A percentile compares a stretch with the other conserved stretches of the same genome.
Conservation (phyloP, 2,888 invertebrate species). For the Leptinotarsa tumamoca region DNA sequence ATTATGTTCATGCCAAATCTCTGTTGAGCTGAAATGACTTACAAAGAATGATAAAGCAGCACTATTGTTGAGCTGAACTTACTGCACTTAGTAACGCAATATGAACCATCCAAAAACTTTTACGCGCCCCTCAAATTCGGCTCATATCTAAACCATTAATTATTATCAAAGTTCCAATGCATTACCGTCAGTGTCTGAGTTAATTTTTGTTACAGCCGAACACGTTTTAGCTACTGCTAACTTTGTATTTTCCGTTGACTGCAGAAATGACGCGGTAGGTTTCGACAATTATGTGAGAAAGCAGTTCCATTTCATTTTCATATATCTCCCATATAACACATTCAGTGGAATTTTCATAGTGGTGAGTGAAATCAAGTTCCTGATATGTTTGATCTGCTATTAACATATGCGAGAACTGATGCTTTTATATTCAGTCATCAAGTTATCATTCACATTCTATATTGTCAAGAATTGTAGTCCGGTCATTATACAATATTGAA, state of each 20-base stretch:
- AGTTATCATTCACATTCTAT: no score
- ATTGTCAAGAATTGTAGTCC: no score
- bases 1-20: no score
- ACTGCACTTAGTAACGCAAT: no score
- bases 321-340: constrained; percentile 35
- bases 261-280: constrained; percentile 43
- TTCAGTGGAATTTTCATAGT: constrained; percentile 29
- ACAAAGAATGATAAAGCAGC: no score
- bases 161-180: not conserved
- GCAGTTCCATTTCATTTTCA: constrained; percentile 47
- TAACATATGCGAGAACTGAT: no score
- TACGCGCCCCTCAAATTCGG: not conserved
- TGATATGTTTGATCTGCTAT: not conserved
- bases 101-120: no score
- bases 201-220: constrained; percentile 37
- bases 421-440: no score
- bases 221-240: constrained; percentile 42
- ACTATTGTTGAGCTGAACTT: no score
- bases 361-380: constrained; percentile 23
- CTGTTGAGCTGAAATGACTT: no score
- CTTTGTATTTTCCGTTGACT: constrained; percentile 37
- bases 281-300: constrained; percentile 43
- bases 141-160: not conserved
- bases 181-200: not conserved
- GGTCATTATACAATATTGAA: no score